Evolutionary conservation across 2,797 vertebrate species (phyloP).

Genomic region (Hypotaenidia okinawae): DNA sequence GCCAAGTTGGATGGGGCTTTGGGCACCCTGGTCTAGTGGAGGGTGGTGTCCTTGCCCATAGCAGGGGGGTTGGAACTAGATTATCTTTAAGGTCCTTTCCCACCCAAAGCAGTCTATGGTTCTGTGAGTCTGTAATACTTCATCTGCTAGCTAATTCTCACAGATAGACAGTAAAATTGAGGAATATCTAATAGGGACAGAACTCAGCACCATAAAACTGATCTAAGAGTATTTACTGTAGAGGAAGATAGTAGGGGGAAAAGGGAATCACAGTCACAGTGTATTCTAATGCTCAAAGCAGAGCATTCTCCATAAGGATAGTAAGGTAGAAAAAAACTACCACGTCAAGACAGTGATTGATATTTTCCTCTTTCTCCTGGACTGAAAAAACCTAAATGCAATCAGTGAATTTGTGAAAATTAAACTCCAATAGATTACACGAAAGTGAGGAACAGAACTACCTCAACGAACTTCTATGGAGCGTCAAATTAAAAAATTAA

Average conservation of each 20-base stretch:
- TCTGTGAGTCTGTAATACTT: background rate
- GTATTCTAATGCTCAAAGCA: background rate
- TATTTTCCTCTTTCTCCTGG: background rate
- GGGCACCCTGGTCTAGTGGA: no score
- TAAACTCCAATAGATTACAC: background rate
- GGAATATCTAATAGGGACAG: background rate
- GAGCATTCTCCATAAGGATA: background rate
- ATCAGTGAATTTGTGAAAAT: background rate
- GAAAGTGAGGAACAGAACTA: background rate
- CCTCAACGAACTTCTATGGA: background rate
- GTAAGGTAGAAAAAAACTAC: background rate
- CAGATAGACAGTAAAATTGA: background rate
- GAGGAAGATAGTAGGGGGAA: background rate
- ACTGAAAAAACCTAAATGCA: background rate
- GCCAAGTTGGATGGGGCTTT: no score
- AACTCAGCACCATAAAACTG: background rate
- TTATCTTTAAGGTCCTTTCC: no score
- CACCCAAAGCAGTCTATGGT: no score
- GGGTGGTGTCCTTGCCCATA: no score
- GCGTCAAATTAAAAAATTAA: background rate
- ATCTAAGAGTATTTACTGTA: background rate
- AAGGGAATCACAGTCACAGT: rapidly evolving
- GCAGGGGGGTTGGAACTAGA: no score
- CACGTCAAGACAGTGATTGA: background rate
- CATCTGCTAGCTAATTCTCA: background rate